Evolutionary conservation across 2,888 invertebrate genomes (phyloP), one percentile per base, ranked within the genome.

Genomic region (Atethmia centrago): DNA sequence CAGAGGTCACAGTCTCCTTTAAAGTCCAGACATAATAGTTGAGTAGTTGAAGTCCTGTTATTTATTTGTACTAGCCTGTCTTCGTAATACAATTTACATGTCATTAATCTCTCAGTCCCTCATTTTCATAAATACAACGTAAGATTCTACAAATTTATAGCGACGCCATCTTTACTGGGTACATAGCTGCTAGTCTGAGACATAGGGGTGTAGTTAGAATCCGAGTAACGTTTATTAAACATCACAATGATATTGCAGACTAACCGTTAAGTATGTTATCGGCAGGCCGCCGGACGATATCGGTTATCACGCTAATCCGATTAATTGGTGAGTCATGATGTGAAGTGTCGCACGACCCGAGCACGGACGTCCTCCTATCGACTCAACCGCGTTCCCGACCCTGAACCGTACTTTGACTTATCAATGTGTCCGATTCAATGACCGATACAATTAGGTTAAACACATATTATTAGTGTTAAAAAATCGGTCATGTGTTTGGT

Each of bases 301-400:
- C 87, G 74, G 89, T 90, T 94, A 94, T 94, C 94, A 90, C 81
- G 74, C 84, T 93, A 93, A 95, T 95, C 94, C 90, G 92, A 94
- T 94, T 95, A 94, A 94, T 94, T 93, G 91, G 90, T 92, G 93
- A 93, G 87, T 93, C 94, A 93, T 82, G 81, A 88, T 83, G 84
- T 88, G 83, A 86, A 88, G 85, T 87, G 90, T 88, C 85, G 86
- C 85, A 79, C 85, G 86, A 84, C 86, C 80, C 85, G 83, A 72
- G 77, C 82, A 82, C 86, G 80, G 79, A 80, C 82, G 88, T 87
- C 87, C 84, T 85, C 79, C 66, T 90, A 90, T 92, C 90, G 89
- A 91, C 84, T 87, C 86, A 68, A 80, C 74, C 84, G 71, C 76
- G 83, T 79, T 77, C 71, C 82, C 85, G 90, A 71, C 92, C 91